Base-by-base conservation (phyloP, 2,797 vertebrate genomes). In the Lithobates pipiens region DNA sequence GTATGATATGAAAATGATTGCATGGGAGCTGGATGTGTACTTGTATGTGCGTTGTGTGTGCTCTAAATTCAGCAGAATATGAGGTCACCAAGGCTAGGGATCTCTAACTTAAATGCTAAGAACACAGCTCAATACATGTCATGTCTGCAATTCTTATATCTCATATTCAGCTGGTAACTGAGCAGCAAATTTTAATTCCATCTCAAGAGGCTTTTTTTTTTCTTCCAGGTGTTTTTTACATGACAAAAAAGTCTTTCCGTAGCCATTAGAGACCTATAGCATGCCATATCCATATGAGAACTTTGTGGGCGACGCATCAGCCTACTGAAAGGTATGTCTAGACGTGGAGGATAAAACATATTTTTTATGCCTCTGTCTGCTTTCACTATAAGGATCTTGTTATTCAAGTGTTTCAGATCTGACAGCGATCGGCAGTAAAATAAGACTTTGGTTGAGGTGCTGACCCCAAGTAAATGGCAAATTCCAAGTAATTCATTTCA, bases 281-380 rank as follows among this genome's bases (percentile, higher is more conserved):
- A 36, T 86, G 44, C 73, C 27, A 79, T 61, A 83, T 69, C 46
- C 67, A 86, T 82, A 77, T 73, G 54, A 74, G 61, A 74, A 76
- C 67, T 80, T 67, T 79, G 76, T 78, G 76, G 81, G 70, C 70
- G 65, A 83, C 50, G 42, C 79, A 74, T 68, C 67, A 39, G 80
- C 44, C 73, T 76, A 63, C 80, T 68, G 63, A 68, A 81, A 86
- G 75, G 67, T 65, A 65, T 50, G 85, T 86, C 85, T 86, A 86
- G 85, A 86, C 85, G 83, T 65, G 65, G 75, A 76, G 77, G 75
- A 80, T 80, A 85, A 85, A 80, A 85, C 54, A 80, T n/a, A 83
- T 78, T 83, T 54, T 85, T 83, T 86, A 83, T 82, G 76, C 57
- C 75, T 74, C 80, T 79, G 85, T 83, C 85, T 86, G 69, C 75